These are phyloP conservation scores for Nothoprocta perdicaria DNA, from an alignment of 2,113 vertebrate species.

Conservation along the genomic window DNA sequence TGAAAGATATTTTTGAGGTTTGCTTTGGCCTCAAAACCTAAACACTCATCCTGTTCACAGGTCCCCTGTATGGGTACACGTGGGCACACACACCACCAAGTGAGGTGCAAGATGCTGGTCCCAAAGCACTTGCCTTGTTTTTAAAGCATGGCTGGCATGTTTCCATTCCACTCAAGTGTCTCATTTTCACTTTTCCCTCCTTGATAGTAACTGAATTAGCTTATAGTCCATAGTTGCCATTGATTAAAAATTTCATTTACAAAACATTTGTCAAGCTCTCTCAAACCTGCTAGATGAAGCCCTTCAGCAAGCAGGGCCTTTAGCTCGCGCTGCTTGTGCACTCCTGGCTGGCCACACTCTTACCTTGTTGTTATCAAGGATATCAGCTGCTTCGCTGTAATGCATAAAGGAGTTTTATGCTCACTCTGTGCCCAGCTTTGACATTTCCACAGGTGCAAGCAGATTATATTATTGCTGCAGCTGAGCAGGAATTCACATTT, in stretches of 20 bases:
- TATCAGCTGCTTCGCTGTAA: slow-evolving; percentile 8
- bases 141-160: neutral
- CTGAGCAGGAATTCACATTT: neutral
- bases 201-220: neutral
- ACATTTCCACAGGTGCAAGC: neutral
- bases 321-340: neutral
- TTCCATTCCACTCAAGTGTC: neutral
- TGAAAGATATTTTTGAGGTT: neutral
- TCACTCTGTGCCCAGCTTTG: neutral
- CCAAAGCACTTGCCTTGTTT: neutral
- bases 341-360: neutral
- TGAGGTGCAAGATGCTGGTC: neutral
- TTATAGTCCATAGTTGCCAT: neutral
- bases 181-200: neutral
- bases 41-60: neutral
- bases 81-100: neutral
- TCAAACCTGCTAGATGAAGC: neutral
- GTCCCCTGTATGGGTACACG: neutral
- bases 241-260: neutral
- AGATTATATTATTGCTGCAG: neutral
- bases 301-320: neutral
- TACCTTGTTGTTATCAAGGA: neutral
- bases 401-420: neutral
- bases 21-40: neutral
- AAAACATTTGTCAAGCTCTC: neutral